phyloP scores from a whole-genome alignment of 2,113 vertebrate species.

The Lepisosteus osseus region DNA sequence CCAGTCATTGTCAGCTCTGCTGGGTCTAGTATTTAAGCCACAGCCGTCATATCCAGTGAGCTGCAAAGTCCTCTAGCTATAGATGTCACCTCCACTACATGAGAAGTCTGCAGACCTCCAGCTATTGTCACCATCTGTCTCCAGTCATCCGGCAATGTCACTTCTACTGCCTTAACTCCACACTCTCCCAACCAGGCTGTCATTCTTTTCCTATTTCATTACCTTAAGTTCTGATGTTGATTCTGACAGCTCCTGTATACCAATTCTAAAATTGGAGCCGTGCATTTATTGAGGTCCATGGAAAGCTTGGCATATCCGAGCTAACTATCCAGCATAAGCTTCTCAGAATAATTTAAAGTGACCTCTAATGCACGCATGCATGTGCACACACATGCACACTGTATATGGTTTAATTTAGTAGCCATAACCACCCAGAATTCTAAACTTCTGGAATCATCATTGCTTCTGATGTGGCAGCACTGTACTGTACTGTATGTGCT shows the following conservation, averaged over 20 bases:
- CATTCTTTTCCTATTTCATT: slow-evolving; percentile 16
- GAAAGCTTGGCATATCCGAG: neutral
- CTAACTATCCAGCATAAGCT: neutral
- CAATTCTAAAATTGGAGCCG: slow-evolving; percentile 11
- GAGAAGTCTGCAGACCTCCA: neutral
- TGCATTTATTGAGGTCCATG: neutral
- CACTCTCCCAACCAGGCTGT: slow-evolving; percentile 13
- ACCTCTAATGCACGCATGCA: neutral
- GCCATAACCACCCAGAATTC: slow-evolving; percentile 3
- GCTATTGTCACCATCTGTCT: slow-evolving; percentile 8
- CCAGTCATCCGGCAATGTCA: slow-evolving; percentile 18
- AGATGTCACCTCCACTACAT: neutral
- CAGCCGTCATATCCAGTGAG: slow-evolving; percentile 6
- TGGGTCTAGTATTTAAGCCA: neutral
- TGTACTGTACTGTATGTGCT: no score
- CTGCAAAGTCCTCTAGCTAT: slow-evolving; percentile 13
- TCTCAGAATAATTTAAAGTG: neutral
- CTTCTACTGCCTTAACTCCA: slow-evolving; percentile 4
- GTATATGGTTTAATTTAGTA: neutral
- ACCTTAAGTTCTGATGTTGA: slow-evolving; percentile 13
- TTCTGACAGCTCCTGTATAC: slow-evolving; percentile 20
- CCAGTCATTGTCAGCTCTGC: neutral
- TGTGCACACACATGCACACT: neutral
- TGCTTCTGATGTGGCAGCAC: neutral
- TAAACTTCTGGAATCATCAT: neutral